Evolutionary conservation across 2,797 vertebrate genomes (phyloP).

Genomic region (Pantherophis alleghaniensis): DNA sequence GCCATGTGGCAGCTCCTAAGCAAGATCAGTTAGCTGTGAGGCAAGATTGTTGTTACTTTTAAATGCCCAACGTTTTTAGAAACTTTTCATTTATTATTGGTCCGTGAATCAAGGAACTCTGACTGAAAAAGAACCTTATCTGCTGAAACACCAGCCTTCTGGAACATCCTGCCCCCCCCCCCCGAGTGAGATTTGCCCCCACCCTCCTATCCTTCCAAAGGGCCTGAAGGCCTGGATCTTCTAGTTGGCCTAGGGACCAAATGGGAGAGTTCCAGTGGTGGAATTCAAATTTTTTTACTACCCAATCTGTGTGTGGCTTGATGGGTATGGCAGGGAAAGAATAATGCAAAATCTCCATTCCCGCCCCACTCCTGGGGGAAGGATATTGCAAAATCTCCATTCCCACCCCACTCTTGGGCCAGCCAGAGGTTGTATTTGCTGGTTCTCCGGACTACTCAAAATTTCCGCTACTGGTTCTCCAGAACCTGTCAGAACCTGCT

Average conservation of each 20-base stretch:
- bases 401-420: too few species aligned
- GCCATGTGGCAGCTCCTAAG: background rate
- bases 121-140: background rate
- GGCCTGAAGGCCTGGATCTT: background rate
- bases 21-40: background rate
- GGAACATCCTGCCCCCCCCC: background rate
- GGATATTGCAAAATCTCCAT: too few species aligned
- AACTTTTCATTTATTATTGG: background rate
- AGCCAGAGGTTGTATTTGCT: too few species aligned
- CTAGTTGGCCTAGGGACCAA: background rate
- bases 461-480: too few species aligned
- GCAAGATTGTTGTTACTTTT: background rate
- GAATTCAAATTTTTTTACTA: too few species aligned
- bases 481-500: too few species aligned
- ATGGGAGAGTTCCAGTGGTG: background rate
- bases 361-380: too few species aligned
- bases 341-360: too few species aligned
- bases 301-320: too few species aligned
- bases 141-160: background rate
- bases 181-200: background rate
- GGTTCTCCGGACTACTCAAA: too few species aligned
- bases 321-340: too few species aligned
- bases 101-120: background rate
- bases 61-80: background rate
- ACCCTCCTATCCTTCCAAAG: background rate